Base-by-base conservation (phyloP, 2,113 vertebrate genomes). In the Phainopepla nitens region DNA sequence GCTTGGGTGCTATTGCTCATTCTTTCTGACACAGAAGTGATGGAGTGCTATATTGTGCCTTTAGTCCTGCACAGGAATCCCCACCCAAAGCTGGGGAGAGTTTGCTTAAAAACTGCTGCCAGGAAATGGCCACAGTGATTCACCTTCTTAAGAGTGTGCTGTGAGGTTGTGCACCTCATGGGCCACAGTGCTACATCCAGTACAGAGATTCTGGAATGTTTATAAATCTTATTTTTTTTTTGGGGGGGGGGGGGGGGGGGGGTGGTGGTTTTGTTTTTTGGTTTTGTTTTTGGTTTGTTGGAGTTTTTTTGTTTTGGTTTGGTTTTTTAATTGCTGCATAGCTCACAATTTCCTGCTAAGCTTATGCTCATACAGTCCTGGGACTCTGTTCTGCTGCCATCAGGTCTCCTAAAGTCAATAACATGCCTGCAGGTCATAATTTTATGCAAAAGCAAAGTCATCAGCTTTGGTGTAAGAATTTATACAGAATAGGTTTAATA, bases 1-100 rank as follows among this genome's bases (percentile, higher is more conserved):
- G 15, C 72, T 92, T 0, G 0, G 12, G 29, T 60, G 23, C 57
- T 58, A 16, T 29, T 4, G 0, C 51, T 84, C 47, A 19, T 90
- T 56, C 73, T 41, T 81, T 61, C 56, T 57, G 39, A 41, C 61
- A 70, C 21, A 85, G 73, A 76, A 61, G 35, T 45, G 41, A 47
- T 3, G 19, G 70, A 79, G 31, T 54, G n/a, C 36, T 44, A 11
- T 25, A 57, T 78, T 27, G 39, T 39, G 22, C n/a, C 60, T 51
- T 85, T 61, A 92, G 28, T 39, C 47, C 36, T 9, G 1, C 56
- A 73, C 41, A 77, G 51, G 51, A 84, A 60, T 85, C 56, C 25
- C 56, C 47, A 75, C 5, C 2, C 13, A 71, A 86, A 90, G 28
- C 39, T 35, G 28, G 25, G 13, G 33, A 65, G 13, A 64, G 14